Evolutionary conservation across 1,140 invertebrate genomes (phyloP).

Genomic region (Ips typographus): DNA sequence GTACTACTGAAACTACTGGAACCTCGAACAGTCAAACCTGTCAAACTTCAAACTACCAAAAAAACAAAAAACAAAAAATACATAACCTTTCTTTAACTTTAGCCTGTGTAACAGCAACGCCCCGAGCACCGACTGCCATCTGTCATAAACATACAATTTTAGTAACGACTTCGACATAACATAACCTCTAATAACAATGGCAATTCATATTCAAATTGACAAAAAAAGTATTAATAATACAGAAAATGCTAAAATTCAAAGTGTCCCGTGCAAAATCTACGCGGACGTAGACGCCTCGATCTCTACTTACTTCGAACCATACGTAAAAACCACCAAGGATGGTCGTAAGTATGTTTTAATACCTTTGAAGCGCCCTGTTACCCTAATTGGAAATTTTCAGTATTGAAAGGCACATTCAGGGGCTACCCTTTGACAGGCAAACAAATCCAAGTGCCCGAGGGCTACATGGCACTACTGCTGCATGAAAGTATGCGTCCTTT

Average conservation of each 20-base stretch:
- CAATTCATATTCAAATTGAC: slow-evolving; percentile 57
- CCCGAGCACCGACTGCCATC: too few species aligned
- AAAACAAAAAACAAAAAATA: too few species aligned
- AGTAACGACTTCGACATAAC: too few species aligned
- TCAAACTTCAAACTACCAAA: too few species aligned
- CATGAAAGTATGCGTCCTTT: slow-evolving; percentile 64
- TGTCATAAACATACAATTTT: too few species aligned
- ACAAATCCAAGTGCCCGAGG: slow-evolving; percentile 60
- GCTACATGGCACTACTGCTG: slow-evolving; percentile 67
- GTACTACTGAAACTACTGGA: too few species aligned
- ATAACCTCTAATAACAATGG: slow-evolving; percentile 45
- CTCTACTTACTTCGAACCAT: slow-evolving; percentile 67
- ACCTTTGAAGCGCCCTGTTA: neutral
- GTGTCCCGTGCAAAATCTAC: slow-evolving; percentile 73
- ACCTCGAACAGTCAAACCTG: too few species aligned
- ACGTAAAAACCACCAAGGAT: slow-evolving; percentile 56
- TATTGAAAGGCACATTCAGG: slow-evolving; percentile 62
- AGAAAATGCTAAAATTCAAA: slow-evolving; percentile 60
- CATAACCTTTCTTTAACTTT: too few species aligned
- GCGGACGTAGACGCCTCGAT: slow-evolving; percentile 70
- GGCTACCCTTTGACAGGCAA: slow-evolving; percentile 69
- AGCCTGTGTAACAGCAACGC: too few species aligned
- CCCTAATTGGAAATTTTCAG: slow-evolving; percentile 41
- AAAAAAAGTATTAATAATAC: slow-evolving; percentile 52
- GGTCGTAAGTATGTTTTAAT: slow-evolving; percentile 41